Base-by-base conservation (phyloP, 1,140 invertebrate genomes). In the Berghia stephanieae region DNA sequence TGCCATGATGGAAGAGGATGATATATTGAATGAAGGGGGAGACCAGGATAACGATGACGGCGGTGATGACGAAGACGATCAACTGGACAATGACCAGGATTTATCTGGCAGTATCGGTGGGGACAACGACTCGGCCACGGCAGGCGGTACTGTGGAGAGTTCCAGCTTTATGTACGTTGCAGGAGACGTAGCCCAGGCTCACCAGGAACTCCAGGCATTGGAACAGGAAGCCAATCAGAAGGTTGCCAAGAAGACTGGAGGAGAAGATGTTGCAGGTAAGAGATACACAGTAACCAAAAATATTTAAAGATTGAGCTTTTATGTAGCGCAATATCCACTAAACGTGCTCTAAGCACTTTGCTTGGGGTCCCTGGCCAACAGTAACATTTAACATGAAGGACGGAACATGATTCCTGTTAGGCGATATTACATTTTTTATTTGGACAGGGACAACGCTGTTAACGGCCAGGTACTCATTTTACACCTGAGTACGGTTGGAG, bases 21-120 rank as follows among this genome's bases (percentile, higher is more conserved):
- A 55, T n/a, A n/a, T n/a, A n/a, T n/a, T n/a, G n/a, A n/a, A n/a
- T 31, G 71, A 52, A 0, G 73, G 67, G 13, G 66, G 67, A 27
- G 71, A 71, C 13, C 40, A 78, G 16, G 46, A 24, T 43, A 73
- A 75, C 24, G 74, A 75, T 24, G 42, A 71, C 13, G 63, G 57
- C 36, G 63, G 60, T n/a, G 57, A 34, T 27, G 71, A 49, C 27
- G 71, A 78, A 1, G 57, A 78, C 10, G 55, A 24, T 0, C 16
- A 71, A 36, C 27, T 72, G 24, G 44, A 27, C 16, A 67, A 68
- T 36, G 75, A 49, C 10, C 8, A 44, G 13, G 13, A 42, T 27
- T 66, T 74, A 34, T 40, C 24, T 13, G 42, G 34, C 18, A n/a
- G 24, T 43, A 34, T 43, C 10, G 42, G 31, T 8, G 57, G 24